Percentiles rank a stretch among this genome's conserved stretches.
Evolutionary conservation across 2,888 invertebrate species (phyloP).

Genomic region (Eulithis testata): DNA sequence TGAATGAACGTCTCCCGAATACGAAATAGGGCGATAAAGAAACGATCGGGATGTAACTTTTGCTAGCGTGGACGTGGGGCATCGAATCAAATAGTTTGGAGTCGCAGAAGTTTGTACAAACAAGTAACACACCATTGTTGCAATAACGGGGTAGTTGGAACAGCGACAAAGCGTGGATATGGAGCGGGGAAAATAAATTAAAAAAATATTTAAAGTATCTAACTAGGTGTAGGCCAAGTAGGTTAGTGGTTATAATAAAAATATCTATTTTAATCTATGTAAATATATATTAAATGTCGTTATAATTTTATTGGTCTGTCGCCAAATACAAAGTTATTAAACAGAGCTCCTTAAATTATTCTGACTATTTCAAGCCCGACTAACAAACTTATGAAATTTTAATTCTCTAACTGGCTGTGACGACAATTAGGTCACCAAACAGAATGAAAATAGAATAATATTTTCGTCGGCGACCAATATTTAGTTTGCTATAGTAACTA

Average conservation of each 20-base stretch:
- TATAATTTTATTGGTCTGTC: no score
- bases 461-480: conserved; percentile 18
- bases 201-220: no score
- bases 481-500: background rate
- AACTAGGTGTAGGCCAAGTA: no score
- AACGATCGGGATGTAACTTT: conserved; percentile 24
- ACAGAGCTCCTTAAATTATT: conserved; percentile 1
- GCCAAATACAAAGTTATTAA: background rate
- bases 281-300: no score
- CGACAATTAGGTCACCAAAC: conserved; percentile 35
- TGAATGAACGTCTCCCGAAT: conserved; percentile 18
- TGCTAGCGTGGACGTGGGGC: conserved; percentile 23
- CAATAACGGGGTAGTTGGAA: background rate
- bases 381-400: conserved; percentile 7
- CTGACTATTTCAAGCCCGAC: conserved; percentile 1
- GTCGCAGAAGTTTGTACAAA: conserved; percentile 13
- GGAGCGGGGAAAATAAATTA: no score
- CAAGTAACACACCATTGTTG: background rate
- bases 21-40: conserved; percentile 12
- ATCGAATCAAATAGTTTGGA: conserved; percentile 29
- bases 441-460: conserved; percentile 39
- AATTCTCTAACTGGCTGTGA: conserved; percentile 10
- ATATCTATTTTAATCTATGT: no score
- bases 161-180: no score
- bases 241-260: no score